Conservation (phyloP, 2,113 vertebrate genomes). For the Coregonus clupeaformis region DNA sequence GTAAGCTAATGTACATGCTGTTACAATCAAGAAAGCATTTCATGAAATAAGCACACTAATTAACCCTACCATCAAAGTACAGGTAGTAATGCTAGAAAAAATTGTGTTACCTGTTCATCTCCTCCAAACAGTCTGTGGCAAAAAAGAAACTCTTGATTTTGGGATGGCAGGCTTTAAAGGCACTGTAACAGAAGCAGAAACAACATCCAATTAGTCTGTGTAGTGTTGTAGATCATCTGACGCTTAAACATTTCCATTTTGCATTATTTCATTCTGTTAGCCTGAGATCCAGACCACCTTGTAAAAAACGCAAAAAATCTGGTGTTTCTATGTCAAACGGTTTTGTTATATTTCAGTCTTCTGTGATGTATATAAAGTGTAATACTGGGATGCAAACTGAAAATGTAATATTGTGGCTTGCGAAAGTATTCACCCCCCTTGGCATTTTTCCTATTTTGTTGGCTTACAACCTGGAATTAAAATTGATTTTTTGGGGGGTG, state of each 20-base stretch:
- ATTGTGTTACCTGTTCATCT: conserved; percentile 87
- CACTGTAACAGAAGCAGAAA: conserved; percentile 64
- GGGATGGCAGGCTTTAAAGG: conserved; percentile 91
- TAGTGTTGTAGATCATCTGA: not conserved
- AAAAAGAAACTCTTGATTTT: conserved; percentile 95
- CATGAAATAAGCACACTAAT: not conserved
- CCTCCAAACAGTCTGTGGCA: conserved; percentile 88
- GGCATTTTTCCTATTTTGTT: no score
- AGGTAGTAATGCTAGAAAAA: not conserved
- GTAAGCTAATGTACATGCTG: not conserved
- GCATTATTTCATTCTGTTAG: not conserved
- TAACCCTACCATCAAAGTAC: not conserved
- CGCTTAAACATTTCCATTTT: not conserved
- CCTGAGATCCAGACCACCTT: no score
- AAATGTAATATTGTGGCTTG: no score
- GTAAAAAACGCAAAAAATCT: no score
- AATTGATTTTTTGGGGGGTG: no score
- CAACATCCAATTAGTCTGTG: conserved; percentile 42
- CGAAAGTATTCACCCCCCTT: no score
- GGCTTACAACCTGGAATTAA: no score
- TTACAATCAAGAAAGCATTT: not conserved
- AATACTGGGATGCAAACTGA: no score
- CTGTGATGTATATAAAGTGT: no score
- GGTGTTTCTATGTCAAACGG: no score
- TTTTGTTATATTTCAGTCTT: no score